These are phyloP conservation scores for Caenorhabditis inopinata DNA, from an alignment of 1,140 invertebrate species.

Conservation along the genomic window DNA sequence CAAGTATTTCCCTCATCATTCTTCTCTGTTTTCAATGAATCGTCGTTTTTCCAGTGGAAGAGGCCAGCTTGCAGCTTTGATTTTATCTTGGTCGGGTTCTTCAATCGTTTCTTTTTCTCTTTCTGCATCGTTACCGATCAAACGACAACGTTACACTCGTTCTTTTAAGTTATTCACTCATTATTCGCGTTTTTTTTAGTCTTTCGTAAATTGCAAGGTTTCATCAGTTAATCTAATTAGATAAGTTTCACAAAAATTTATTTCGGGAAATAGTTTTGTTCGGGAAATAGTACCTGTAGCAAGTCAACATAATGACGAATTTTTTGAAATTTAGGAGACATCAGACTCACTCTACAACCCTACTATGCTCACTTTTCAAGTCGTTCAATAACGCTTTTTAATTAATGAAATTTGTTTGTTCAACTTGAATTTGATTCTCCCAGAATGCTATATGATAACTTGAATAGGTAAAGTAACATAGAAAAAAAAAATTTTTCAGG, in stretches of 20 bases:
- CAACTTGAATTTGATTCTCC: too few relatives aligned
- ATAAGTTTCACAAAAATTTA: constrained; percentile 4
- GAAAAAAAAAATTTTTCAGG: too few relatives aligned
- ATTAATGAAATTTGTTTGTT: too few relatives aligned
- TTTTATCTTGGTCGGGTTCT: constrained; percentile 29
- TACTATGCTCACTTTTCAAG: too few relatives aligned
- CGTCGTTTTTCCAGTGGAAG: constrained; percentile 32
- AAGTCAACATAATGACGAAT: background rate
- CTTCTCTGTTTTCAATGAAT: background rate
- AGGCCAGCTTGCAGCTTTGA: constrained; percentile 33
- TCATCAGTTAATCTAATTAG: constrained; percentile 16
- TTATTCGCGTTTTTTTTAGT: background rate
- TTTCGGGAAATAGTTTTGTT: background rate
- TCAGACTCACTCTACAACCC: too few relatives aligned
- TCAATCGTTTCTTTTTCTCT: background rate
- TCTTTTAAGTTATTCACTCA: constrained; percentile 13
- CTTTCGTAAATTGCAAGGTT: background rate
- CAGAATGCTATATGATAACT: too few relatives aligned
- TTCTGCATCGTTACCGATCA: constrained; percentile 25
- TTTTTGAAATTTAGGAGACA: too few relatives aligned
- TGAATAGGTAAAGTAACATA: too few relatives aligned
- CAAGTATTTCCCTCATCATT: background rate
- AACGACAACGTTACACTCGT: constrained; percentile 14
- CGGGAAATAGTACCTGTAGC: background rate
- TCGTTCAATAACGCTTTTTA: too few relatives aligned